phyloP scores from a whole-genome alignment of 2,888 invertebrate species.

The Liodrosophila aerea region DNA sequence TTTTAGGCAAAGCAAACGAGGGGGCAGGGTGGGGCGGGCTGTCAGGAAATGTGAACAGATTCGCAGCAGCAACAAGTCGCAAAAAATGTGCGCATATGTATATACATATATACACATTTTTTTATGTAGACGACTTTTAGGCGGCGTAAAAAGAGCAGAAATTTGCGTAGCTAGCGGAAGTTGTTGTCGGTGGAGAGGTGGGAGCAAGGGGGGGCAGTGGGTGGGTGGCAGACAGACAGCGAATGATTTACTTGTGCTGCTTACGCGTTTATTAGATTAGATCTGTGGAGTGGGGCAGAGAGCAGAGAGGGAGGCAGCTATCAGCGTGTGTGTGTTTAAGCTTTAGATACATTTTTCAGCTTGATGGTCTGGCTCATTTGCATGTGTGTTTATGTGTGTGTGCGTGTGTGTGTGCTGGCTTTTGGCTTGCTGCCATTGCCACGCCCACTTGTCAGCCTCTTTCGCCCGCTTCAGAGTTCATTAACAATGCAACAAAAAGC shows the following conservation, averaged over 20 bases:
- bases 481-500: constrained; percentile 51
- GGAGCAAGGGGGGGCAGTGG: background rate
- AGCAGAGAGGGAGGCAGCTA: background rate
- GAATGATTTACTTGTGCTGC: constrained; percentile 57
- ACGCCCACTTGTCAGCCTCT: constrained; percentile 15
- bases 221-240: background rate
- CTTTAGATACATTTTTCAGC: background rate
- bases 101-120: no score
- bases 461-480: constrained; percentile 33
- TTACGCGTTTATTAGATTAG: constrained; percentile 42
- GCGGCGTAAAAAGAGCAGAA: constrained; percentile 32
- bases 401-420: background rate
- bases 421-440: constrained; percentile 8
- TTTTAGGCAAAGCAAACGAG: constrained; percentile 36
- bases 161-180: constrained; percentile 42
- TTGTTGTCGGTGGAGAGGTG: constrained; percentile 42
- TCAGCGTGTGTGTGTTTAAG: background rate
- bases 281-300: constrained; percentile 3
- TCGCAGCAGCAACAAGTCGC: constrained; percentile 57
- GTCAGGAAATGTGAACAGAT: constrained; percentile 12
- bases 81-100: background rate
- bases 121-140: constrained; percentile 38
- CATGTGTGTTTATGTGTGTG: constrained; percentile 6
- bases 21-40: background rate
- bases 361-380: constrained; percentile 17